Evolutionary conservation across 2,113 vertebrate genomes (phyloP).

Genomic region (Sphyrna mokarran): DNA sequence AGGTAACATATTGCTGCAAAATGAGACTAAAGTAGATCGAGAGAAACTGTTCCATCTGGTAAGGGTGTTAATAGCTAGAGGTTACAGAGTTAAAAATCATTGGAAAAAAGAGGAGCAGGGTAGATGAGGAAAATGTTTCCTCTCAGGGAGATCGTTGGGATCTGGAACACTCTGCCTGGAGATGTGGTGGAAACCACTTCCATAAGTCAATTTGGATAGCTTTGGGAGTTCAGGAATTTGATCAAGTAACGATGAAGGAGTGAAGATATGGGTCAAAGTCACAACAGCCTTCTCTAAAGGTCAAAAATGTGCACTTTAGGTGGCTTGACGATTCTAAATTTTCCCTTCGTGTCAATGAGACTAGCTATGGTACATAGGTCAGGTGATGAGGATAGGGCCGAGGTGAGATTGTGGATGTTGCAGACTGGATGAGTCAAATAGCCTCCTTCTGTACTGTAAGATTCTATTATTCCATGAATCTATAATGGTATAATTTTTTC

Average conservation of each 20-base stretch:
- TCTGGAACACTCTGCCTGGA: neutral
- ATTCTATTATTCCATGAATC: no score
- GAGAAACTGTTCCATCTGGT: neutral
- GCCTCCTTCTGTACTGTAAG: neutral
- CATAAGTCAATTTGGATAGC: neutral
- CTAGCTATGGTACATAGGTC: no score
- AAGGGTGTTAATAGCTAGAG: neutral
- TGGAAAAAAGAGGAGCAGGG: neutral
- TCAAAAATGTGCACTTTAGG: no score
- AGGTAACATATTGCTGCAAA: neutral
- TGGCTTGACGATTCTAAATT: no score
- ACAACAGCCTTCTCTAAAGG: no score
- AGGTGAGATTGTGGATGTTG: no score
- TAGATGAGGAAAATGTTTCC: neutral
- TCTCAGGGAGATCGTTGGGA: neutral
- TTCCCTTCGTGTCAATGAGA: no score
- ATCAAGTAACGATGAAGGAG: no score
- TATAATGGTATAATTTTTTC: neutral
- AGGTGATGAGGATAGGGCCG: no score
- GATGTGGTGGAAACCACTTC: neutral
- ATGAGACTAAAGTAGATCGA: neutral
- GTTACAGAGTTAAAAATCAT: neutral
- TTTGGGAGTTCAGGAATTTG: neutral
- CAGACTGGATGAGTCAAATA: neutral
- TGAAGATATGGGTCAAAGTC: neutral